Evolutionary conservation across 1,140 invertebrate genomes (phyloP).

Genomic region (Gonioctena quinquepunctata): DNA sequence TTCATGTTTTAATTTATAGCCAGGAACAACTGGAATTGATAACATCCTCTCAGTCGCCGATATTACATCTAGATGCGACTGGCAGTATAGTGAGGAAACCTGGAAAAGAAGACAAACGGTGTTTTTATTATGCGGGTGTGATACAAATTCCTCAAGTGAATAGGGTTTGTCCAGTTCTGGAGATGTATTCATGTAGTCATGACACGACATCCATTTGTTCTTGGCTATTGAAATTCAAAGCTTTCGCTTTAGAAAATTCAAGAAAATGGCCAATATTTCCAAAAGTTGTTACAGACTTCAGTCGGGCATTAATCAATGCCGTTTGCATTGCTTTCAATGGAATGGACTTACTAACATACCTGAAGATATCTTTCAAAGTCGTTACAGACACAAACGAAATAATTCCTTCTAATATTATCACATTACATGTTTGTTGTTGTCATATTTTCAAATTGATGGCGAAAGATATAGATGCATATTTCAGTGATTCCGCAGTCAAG

Average conservation of each 20-base stretch:
- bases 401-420: not conserved
- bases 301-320: constrained; percentile 1
- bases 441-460: not conserved
- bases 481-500: not conserved
- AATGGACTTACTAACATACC: not conserved
- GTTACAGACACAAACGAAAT: not conserved
- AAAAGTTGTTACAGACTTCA: not conserved
- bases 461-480: not conserved
- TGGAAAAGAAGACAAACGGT: not conserved
- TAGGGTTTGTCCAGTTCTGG: not conserved
- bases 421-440: not conserved
- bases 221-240: constrained; percentile 1
- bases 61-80: constrained; percentile 17
- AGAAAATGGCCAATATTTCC: constrained; percentile 7
- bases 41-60: not conserved
- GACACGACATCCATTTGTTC: constrained; percentile 6
- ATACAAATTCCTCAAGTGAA: not conserved
- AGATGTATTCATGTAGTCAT: constrained; percentile 4
- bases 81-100: not conserved
- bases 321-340: constrained; percentile 1
- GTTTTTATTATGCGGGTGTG: constrained; percentile 18
- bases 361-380: not conserved
- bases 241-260: not conserved
- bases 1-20: constrained; percentile 9
- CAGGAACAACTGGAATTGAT: constrained; percentile 2